A percentile compares a stretch with the other conserved stretches of the same genome.
These are phyloP conservation scores for Cyphomyrus plagiostoma DNA, from an alignment of 2,113 vertebrate genomes.

Conservation along the genomic window DNA sequence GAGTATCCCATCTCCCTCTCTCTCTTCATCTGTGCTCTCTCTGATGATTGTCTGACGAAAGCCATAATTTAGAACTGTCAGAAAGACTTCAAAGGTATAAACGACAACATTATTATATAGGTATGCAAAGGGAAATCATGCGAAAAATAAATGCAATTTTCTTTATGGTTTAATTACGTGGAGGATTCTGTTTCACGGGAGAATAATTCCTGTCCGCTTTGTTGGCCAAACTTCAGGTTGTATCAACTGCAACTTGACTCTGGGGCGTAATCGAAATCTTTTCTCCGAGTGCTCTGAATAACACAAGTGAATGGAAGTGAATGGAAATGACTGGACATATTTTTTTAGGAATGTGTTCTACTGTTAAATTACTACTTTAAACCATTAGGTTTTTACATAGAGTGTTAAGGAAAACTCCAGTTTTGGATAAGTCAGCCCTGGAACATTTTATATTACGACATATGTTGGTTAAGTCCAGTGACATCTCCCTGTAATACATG, in stretches of 20 bases:
- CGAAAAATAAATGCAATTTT: constrained; percentile 58
- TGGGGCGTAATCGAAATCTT: constrained; percentile 11
- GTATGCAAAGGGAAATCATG: constrained; percentile 64
- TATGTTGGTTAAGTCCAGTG: background rate
- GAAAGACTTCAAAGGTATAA: constrained; percentile 55
- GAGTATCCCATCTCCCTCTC: background rate
- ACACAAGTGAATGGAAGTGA: constrained; percentile 7
- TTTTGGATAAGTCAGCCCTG: background rate
- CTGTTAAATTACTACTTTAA: constrained; percentile 15
- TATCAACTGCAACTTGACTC: constrained; percentile 18
- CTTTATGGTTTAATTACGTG: constrained; percentile 63
- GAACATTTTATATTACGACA: background rate
- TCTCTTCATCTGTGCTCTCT: constrained; percentile 36
- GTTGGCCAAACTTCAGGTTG: background rate
- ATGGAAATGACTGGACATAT: background rate
- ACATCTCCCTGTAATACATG: background rate
- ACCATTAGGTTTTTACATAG: background rate
- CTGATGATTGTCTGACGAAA: constrained; percentile 62
- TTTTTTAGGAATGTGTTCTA: constrained; percentile 18
- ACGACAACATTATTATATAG: constrained; percentile 52
- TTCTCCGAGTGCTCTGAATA: background rate
- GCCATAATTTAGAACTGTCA: constrained; percentile 57
- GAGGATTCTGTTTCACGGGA: constrained; percentile 60
- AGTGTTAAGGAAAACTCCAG: background rate
- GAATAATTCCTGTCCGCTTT: constrained; percentile 50